Evolutionary conservation across 2,113 vertebrate species (phyloP).

Genomic region (Myiozetetes cayanensis): DNA sequence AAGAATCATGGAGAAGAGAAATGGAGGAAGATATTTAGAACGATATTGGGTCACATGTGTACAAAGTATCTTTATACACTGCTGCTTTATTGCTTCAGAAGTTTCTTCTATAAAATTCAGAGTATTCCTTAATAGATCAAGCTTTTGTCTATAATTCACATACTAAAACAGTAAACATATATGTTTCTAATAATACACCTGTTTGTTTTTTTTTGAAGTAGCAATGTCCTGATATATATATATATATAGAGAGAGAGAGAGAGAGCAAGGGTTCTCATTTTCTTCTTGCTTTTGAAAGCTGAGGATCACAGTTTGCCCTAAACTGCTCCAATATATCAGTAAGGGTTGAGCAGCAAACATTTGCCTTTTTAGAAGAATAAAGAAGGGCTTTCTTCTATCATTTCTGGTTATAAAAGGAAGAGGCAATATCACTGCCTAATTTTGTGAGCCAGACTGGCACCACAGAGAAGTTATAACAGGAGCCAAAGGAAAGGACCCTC

Average conservation of each 20-base stretch:
- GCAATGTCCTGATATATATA: neutral
- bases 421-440: neutral
- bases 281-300: neutral
- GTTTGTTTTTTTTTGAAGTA: neutral
- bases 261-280: neutral
- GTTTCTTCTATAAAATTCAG: neutral
- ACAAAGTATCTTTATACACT: neutral
- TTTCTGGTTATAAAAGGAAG: constrained; percentile 14
- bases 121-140: neutral
- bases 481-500: neutral
- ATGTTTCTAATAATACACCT: neutral
- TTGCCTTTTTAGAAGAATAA: constrained; percentile 10
- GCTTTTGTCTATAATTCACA: neutral
- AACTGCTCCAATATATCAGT: neutral
- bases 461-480: neutral
- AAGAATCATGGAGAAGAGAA: neutral
- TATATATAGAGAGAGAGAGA: neutral
- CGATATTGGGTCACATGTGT: neutral
- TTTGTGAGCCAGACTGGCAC: neutral
- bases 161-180: neutral
- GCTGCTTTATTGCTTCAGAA: neutral
- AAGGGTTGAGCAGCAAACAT: neutral
- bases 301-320: neutral
- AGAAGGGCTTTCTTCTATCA: neutral
- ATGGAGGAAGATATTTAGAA: neutral